A percentile compares a stretch with the other conserved stretches of the same genome.
These are phyloP conservation scores for Platysternon megacephalum DNA, from an alignment of 2,113 vertebrate genomes.

Conservation along the genomic window DNA sequence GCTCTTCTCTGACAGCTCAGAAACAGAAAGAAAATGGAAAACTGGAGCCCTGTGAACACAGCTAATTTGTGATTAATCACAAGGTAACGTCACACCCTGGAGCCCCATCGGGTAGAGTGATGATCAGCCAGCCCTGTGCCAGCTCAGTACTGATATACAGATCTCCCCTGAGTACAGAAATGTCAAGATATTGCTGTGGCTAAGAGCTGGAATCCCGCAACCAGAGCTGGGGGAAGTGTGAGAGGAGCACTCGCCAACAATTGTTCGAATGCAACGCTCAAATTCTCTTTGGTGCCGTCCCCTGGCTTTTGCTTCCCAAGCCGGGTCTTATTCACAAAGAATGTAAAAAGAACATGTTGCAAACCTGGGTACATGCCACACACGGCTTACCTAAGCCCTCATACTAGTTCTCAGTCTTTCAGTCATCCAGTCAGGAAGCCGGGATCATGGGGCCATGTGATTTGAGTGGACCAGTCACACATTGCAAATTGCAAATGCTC, in stretches of 20 bases:
- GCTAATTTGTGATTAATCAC: neutral
- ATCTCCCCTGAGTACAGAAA: neutral
- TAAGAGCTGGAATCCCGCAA: fast-evolving
- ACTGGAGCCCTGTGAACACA: neutral
- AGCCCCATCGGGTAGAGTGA: neutral
- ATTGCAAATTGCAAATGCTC: neutral
- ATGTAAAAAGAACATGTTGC: neutral
- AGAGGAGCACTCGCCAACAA: fast-evolving
- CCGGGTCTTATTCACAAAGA: neutral
- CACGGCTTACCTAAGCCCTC: neutral
- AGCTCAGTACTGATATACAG: neutral
- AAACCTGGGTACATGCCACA: neutral
- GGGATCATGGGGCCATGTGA: neutral
- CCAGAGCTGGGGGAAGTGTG: fast-evolving
- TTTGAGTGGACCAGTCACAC: neutral
- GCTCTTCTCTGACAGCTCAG: conserved; percentile 29
- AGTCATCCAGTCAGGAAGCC: neutral
- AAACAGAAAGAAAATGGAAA: conserved; percentile 21
- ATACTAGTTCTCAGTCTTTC: neutral
- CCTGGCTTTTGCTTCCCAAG: neutral
- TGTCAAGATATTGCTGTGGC: fast-evolving
- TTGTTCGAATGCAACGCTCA: neutral
- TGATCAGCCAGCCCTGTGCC: neutral
- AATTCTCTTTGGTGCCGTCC: neutral
- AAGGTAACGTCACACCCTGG: neutral